Evolutionary conservation across 2,113 vertebrate genomes (phyloP).

Genomic region (Sakesphorus luctuosus): DNA sequence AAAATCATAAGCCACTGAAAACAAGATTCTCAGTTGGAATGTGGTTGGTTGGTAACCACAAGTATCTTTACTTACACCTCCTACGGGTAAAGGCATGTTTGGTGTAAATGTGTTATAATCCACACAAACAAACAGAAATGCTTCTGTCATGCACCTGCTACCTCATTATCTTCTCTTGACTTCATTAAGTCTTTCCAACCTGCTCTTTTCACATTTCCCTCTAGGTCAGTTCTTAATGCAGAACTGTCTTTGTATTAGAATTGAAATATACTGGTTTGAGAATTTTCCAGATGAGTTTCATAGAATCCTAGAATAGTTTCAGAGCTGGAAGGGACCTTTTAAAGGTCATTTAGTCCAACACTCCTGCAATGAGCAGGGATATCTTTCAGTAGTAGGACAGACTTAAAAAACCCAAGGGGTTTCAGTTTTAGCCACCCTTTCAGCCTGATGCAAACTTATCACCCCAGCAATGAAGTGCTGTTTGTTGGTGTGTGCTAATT

Average conservation of each 20-base stretch:
- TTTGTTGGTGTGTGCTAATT: not conserved
- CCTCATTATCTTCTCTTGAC: not conserved
- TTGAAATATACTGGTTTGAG: not conserved
- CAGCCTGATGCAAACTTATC: not conserved
- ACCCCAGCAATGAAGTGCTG: not conserved
- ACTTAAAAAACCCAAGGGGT: not conserved
- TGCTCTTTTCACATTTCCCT: not conserved
- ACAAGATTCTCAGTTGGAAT: not conserved
- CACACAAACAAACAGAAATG: slow-evolving; percentile 27
- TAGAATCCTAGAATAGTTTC: not conserved
- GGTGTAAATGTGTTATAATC: slow-evolving; percentile 26
- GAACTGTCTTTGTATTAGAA: not conserved
- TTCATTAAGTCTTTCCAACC: not conserved
- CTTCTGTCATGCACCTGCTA: not conserved
- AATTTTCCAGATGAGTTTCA: not conserved
- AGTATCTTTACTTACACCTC: slow-evolving; percentile 43
- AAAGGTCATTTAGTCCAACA: not conserved
- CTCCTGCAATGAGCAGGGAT: not conserved
- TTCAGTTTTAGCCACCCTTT: not conserved
- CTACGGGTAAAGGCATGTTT: not conserved
- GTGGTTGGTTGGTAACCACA: not conserved
- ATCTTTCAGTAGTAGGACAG: not conserved
- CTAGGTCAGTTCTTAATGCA: not conserved
- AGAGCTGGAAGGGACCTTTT: not conserved
- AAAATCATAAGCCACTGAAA: not conserved